Evolutionary conservation across 2,888 invertebrate genomes (phyloP).

Genomic region (Synergus gifuensis): DNA sequence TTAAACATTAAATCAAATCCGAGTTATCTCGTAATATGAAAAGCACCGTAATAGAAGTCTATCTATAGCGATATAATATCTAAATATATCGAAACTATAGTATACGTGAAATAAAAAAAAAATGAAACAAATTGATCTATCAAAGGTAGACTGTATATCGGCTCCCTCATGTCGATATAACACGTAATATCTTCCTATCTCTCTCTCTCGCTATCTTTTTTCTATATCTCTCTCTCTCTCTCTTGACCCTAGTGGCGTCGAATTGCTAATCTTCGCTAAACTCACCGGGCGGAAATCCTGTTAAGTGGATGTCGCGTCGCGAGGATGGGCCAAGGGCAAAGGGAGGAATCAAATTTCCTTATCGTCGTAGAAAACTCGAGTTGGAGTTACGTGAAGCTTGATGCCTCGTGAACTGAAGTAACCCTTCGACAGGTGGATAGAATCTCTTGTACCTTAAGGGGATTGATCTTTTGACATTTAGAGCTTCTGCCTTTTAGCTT

Average conservation of each 20-base stretch:
- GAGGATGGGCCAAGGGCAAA: constrained; percentile 49
- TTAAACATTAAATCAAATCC: background rate
- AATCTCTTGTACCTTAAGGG: constrained; percentile 1
- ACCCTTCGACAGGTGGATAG: background rate
- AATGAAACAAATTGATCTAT: constrained; percentile 14
- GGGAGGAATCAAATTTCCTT: constrained; percentile 58
- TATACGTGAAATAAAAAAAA: background rate
- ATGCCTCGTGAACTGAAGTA: background rate
- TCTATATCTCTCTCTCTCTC: constrained; percentile 35
- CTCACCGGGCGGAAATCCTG: constrained; percentile 61
- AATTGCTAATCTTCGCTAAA: constrained; percentile 64
- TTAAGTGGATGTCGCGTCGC: constrained; percentile 63
- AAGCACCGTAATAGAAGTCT: background rate
- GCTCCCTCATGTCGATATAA: constrained; percentile 20
- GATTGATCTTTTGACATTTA: constrained; percentile 27
- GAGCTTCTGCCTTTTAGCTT: background rate
- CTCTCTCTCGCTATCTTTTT: too few relatives aligned
- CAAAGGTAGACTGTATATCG: background rate
- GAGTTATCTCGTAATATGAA: background rate
- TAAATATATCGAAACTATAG: background rate
- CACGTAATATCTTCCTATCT: background rate
- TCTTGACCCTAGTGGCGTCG: constrained; percentile 48
- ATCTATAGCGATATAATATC: background rate
- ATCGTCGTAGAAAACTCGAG: constrained; percentile 55
- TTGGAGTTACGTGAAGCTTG: constrained; percentile 46